A percentile compares a stretch with the other conserved stretches of the same genome.
phyloP scores from a whole-genome alignment of 2,797 vertebrate species.

The Balearica regulorum region DNA sequence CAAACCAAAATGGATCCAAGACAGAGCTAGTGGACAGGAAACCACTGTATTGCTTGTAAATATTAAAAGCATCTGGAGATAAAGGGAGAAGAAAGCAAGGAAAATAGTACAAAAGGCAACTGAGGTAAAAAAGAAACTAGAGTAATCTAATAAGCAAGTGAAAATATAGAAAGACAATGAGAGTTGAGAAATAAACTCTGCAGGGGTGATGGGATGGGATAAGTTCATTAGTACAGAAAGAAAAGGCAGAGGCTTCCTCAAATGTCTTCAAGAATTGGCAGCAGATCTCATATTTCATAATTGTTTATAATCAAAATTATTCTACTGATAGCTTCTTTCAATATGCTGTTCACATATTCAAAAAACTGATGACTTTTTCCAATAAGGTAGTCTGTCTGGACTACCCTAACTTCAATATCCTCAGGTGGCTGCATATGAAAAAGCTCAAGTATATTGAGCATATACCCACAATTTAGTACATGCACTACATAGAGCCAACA shows the following conservation, averaged over 20 bases:
- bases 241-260: background rate
- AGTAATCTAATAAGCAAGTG: slow-evolving; percentile 2
- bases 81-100: background rate
- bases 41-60: background rate
- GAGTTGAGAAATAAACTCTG: slow-evolving; percentile 21
- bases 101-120: background rate
- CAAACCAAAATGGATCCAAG: background rate
- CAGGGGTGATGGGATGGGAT: background rate
- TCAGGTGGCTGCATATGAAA: background rate
- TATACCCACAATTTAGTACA: background rate
- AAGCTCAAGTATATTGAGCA: background rate
- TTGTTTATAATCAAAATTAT: background rate
- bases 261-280: background rate
- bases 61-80: background rate
- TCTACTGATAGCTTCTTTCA: background rate
- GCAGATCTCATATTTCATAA: background rate
- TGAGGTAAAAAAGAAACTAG: background rate
- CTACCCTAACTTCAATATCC: background rate
- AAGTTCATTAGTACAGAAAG: background rate
- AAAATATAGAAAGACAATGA: slow-evolving; percentile 10
- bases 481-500: rapidly evolving
- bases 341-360: background rate
- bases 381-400: background rate
- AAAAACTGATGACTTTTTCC: background rate
- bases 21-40: background rate